phyloP scores from a whole-genome alignment of 2,113 vertebrate genomes.

The Chiloscyllium plagiosum region DNA sequence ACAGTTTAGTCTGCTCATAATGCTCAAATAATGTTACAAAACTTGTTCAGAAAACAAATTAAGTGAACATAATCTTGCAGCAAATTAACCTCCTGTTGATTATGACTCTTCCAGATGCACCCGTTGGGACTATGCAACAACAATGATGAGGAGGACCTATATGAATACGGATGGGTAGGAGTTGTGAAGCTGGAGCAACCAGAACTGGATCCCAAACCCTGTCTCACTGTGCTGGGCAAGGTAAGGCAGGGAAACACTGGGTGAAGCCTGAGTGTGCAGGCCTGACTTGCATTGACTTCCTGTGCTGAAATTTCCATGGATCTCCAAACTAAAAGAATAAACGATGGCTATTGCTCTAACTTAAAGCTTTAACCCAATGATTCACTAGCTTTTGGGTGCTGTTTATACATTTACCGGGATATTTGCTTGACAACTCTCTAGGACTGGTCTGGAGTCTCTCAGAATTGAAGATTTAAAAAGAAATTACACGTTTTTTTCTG shows the following conservation, averaged over 20 bases:
- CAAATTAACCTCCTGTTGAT: not conserved
- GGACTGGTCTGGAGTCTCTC: not conserved
- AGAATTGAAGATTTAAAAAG: not conserved
- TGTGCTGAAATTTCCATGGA: not conserved
- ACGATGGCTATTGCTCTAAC: not conserved
- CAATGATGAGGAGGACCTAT: constrained; percentile 93
- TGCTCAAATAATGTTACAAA: not conserved
- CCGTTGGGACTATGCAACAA: constrained; percentile 92
- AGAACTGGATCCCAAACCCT: constrained; percentile 88
- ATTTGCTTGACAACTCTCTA: not conserved
- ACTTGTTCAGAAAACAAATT: not conserved
- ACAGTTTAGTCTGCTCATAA: not conserved
- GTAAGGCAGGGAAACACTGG: constrained; percentile 54
- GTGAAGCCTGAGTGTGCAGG: not conserved
- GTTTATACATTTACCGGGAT: not conserved
- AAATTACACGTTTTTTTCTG: not conserved
- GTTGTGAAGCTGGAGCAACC: constrained; percentile 97
- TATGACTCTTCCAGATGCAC: constrained; percentile 75
- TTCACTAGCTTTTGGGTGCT: not conserved
- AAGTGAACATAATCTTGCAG: not conserved
- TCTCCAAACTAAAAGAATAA: not conserved
- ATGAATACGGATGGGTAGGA: constrained; percentile 99
- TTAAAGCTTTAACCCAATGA: not conserved
- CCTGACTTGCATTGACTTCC: not conserved
- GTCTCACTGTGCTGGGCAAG: constrained; percentile 94